These are phyloP conservation scores for Phyllotis vaccarum DNA, from an alignment of 2,797 vertebrate genomes.

Conservation along the genomic window DNA sequence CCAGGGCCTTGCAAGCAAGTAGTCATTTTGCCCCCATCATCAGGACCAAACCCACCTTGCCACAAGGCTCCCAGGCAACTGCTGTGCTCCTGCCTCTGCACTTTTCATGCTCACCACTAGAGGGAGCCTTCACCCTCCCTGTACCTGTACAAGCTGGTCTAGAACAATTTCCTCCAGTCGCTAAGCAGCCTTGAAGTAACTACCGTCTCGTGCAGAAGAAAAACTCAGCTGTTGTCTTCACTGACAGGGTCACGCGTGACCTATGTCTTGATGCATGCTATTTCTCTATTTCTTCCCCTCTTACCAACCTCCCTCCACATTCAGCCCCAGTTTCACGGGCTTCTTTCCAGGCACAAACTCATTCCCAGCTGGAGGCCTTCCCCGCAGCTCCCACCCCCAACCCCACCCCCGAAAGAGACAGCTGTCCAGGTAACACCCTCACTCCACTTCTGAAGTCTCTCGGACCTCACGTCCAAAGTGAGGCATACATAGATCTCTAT, in stretches of 20 bases:
- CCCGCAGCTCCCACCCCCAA: too few relatives aligned
- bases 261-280: neutral
- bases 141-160: neutral
- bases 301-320: neutral
- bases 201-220: neutral
- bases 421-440: too few relatives aligned
- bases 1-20: neutral
- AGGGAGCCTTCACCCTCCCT: neutral
- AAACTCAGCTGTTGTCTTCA: neutral
- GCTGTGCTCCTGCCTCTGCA: neutral
- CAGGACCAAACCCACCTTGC: neutral
- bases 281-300: too few relatives aligned
- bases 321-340: neutral
- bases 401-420: neutral
- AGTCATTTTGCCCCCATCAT: neutral
- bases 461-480: neutral
- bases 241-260: too few relatives aligned
- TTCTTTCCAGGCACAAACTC: neutral
- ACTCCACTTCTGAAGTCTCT: neutral
- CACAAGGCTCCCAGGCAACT: accelerated
- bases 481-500: neutral
- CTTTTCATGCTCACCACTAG: neutral
- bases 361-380: neutral
- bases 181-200: neutral
- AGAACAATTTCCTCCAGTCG: neutral